phyloP scores from a whole-genome alignment of 2,113 vertebrate genomes.

The Orthonyx spaldingii region DNA sequence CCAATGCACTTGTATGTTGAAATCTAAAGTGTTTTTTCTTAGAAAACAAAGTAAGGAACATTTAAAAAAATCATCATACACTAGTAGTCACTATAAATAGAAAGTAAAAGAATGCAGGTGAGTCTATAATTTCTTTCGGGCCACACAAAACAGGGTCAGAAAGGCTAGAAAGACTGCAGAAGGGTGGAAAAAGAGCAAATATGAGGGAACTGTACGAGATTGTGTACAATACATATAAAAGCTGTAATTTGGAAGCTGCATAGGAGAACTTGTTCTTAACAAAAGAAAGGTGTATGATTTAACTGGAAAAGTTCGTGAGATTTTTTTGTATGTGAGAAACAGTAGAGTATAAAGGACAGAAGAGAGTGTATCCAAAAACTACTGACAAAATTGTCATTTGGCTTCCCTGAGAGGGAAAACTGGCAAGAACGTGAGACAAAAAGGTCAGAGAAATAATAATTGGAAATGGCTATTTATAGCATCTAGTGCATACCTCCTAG shows the following conservation, averaged over 20 bases:
- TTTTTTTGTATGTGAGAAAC: not conserved
- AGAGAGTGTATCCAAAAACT: not conserved
- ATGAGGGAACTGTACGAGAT: not conserved
- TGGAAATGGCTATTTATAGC: constrained; percentile 28
- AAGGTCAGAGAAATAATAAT: constrained; percentile 30
- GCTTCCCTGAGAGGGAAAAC: not conserved
- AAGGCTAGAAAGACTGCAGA: not conserved
- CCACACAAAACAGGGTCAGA: not conserved
- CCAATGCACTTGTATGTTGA: not conserved
- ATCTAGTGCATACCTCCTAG: not conserved
- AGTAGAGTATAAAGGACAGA: not conserved
- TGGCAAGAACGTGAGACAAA: not conserved
- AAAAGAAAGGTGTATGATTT: not conserved
- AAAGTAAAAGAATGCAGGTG: not conserved
- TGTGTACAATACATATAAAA: not conserved
- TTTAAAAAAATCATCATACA: not conserved
- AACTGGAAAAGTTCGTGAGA: not conserved
- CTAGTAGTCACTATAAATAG: not conserved
- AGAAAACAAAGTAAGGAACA: not conserved
- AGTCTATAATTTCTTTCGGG: not conserved
- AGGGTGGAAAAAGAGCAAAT: not conserved
- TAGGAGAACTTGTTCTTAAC: not conserved
- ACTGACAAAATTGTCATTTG: not conserved
- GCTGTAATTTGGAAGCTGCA: not conserved
- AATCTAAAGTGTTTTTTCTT: not conserved